phyloP scores from a whole-genome alignment of 2,797 vertebrate genomes.

The Neostethus bicornis region DNA sequence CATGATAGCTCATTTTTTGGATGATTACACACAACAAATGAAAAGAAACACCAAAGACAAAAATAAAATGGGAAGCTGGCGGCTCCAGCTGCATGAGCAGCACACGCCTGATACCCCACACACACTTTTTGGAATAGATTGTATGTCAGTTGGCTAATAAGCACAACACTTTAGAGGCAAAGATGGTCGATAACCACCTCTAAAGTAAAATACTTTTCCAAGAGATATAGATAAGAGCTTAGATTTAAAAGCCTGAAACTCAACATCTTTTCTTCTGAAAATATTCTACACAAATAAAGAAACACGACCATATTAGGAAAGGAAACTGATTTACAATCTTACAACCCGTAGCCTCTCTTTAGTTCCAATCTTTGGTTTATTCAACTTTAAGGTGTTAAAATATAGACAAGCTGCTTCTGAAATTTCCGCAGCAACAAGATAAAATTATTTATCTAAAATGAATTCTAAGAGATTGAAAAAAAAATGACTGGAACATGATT shows the following conservation, averaged over 20 bases:
- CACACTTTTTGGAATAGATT: constrained; percentile 38
- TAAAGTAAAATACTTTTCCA: constrained; percentile 39
- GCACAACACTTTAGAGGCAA: constrained; percentile 48
- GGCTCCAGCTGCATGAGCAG: constrained; percentile 8
- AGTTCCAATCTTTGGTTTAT: constrained; percentile 1
- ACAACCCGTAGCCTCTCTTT: no score
- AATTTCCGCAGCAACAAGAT: constrained; percentile 20
- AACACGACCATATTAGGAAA: background rate
- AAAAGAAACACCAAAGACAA: constrained; percentile 8
- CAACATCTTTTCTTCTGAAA: constrained; percentile 21
- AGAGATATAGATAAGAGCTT: constrained; percentile 40
- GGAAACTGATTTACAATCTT: background rate
- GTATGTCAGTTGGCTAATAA: constrained; percentile 55
- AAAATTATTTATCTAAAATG: constrained; percentile 15
- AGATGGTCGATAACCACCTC: constrained; percentile 46
- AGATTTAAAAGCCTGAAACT: constrained; percentile 38
- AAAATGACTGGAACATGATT: constrained; percentile 14
- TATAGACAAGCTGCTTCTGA: constrained; percentile 28
- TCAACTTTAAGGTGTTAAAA: constrained; percentile 36
- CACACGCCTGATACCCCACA: constrained; percentile 1
- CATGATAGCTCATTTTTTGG: background rate
- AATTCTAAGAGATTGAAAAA: constrained; percentile 13
- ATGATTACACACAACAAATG: constrained; percentile 4
- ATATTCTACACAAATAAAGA: constrained; percentile 1
- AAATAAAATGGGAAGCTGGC: background rate